Conservation (phyloP, 2,113 vertebrate species). For the Vidua macroura region DNA sequence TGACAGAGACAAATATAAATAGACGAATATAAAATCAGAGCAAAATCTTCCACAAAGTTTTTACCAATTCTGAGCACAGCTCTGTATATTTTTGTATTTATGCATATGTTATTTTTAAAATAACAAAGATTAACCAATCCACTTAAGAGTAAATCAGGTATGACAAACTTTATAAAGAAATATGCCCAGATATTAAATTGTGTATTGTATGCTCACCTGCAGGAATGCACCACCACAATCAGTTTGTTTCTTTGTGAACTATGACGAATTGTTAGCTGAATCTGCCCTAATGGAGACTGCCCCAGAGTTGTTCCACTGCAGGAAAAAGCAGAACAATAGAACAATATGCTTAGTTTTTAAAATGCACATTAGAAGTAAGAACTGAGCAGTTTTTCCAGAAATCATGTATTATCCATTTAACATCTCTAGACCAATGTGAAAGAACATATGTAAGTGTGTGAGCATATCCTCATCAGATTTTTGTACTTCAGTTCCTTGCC, state of each 20-base stretch:
- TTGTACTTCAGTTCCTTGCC: neutral
- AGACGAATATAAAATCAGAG: neutral
- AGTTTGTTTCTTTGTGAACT: conserved; percentile 95
- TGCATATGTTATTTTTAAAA: neutral
- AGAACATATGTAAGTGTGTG: rapidly evolving
- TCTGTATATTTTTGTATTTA: neutral
- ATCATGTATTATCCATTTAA: neutral
- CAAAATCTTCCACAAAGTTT: neutral
- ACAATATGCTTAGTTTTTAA: neutral
- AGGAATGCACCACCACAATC: conserved; percentile 89
- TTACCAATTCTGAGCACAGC: neutral
- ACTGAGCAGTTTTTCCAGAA: neutral
- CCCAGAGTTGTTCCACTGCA: conserved; percentile 85
- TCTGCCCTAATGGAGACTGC: conserved; percentile 86
- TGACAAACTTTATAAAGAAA: neutral
- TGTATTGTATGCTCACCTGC: conserved; percentile 78
- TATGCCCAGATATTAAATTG: neutral
- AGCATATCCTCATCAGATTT: neutral
- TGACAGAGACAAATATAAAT: neutral
- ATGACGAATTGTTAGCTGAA: conserved; percentile 91
- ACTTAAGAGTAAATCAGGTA: neutral
- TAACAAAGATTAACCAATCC: neutral
- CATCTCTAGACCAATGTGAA: neutral
- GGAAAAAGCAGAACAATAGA: neutral
- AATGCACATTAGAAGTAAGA: neutral